Base-by-base conservation (phyloP, 23 tunicate species). In the Ascidia mentula region DNA sequence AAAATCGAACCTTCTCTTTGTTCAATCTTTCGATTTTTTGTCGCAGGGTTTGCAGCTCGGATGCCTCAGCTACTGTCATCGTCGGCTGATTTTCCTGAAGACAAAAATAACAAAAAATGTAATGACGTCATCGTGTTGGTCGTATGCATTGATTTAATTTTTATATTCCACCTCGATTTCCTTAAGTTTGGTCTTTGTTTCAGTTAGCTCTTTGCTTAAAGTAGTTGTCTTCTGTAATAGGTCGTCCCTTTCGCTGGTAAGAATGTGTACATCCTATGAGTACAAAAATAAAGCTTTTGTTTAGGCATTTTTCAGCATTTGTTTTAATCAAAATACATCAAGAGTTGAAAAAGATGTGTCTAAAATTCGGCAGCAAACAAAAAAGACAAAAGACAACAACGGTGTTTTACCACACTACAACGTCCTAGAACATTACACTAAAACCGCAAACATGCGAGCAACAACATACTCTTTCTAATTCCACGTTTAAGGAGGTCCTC, bases 211-310 rank as follows among this genome's bases (percentile, higher is more conserved):
- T 76, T 83, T 34, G 35, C 60, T 83, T 53, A 83, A 39, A 31
- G 77, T 46, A 18, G 78, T 77, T 0, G 73, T 70, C 6, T 59
- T 60, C 24, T 61, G 40, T 22, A 83, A 18, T 69, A 89, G 61
- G 59, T 89, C 94, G 34, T 89, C 46, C 72, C 88, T n/a, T 59
- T 89, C 94, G 32, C 37, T 37, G 12, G 83, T 78, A 8, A 89
- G 46, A 40, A 89, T 79, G 18, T 73, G 37, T 6, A 89, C 70
- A 32, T 83, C 88, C 94, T 89, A 71, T 0, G 8, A 37, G 45
- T 71, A 6, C 31, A 34, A 5, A 5, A 53, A 53, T 53, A n/a
- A n/a, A n/a, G n/a, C n/a, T n/a, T n/a, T n/a, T n/a, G n/a, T n/a
- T n/a, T n/a, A n/a, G n/a, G n/a, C n/a, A n/a, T n/a, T n/a, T n/a